Conservation (phyloP, 1,140 invertebrate genomes). For the Philotrypesis tridentata region DNA sequence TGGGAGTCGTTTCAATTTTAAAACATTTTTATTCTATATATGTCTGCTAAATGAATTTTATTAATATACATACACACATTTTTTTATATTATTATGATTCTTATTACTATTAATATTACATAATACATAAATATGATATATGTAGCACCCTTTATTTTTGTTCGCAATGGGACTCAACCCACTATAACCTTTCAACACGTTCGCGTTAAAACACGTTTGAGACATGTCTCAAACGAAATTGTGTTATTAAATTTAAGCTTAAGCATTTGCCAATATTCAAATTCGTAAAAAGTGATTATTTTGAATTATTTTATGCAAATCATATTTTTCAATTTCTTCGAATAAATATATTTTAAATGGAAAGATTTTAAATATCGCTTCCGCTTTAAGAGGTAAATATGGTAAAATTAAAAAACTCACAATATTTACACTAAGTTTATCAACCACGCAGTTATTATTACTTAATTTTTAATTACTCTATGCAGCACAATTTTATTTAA, state of each 20-base stretch:
- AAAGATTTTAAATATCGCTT: too few relatives aligned
- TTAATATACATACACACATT: slow-evolving; percentile 9
- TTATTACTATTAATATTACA: not conserved
- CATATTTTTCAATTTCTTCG: too few relatives aligned
- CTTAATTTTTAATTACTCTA: not conserved
- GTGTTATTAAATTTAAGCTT: not conserved
- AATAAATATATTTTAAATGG: too few relatives aligned
- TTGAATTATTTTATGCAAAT: not conserved
- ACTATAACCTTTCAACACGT: not conserved
- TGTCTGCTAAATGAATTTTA: slow-evolving; percentile 8
- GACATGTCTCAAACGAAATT: not conserved
- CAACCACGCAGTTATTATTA: not conserved
- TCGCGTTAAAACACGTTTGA: not conserved
- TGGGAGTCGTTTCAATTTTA: not conserved
- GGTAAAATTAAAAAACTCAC: not conserved
- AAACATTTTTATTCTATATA: slow-evolving; percentile 7
- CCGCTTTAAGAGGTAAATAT: not conserved
- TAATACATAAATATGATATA: not conserved
- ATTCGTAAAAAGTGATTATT: not conserved
- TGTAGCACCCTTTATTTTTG: not conserved
- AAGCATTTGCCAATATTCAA: not conserved
- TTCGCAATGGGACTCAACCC: not conserved
- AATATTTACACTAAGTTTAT: not conserved
- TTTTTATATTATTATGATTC: not conserved
- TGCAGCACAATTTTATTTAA: not conserved